Evolutionary conservation across 2,797 vertebrate genomes (phyloP).

Genomic region (Phalloptychus januarius): DNA sequence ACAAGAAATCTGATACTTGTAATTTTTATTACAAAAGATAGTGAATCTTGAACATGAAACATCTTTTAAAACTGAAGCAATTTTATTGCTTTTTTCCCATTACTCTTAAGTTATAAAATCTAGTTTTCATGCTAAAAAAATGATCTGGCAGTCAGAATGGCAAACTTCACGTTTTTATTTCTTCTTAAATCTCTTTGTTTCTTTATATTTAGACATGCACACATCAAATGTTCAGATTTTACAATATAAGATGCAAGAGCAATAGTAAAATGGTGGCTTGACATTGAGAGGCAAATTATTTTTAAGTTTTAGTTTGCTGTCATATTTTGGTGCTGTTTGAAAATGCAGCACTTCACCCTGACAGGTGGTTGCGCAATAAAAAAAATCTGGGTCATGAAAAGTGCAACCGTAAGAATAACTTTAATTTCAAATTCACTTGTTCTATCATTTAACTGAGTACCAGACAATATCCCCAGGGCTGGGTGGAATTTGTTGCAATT

Average conservation of each 20-base stretch:
- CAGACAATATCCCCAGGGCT: conserved; percentile 43
- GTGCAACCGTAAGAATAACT: neutral
- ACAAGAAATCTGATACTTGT: too few species aligned
- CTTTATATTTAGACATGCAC: neutral
- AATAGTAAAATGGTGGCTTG: neutral
- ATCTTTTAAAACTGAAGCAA: neutral
- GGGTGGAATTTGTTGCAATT: conserved; percentile 71
- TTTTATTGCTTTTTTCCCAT: neutral
- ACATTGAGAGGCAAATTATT: neutral
- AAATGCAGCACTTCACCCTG: neutral
- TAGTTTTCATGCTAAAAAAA: neutral
- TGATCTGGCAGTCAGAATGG: neutral
- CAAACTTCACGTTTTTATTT: neutral
- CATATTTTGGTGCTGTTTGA: neutral
- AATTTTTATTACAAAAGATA: too few species aligned
- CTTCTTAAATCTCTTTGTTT: neutral
- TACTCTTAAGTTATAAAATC: neutral
- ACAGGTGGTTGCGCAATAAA: neutral
- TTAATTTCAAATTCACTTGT: neutral
- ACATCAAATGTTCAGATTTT: neutral
- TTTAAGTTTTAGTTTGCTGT: neutral
- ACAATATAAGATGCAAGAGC: neutral
- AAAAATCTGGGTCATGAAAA: neutral
- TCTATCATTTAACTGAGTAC: conserved; percentile 28
- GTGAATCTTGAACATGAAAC: neutral